phyloP scores from a whole-genome alignment of 2,113 vertebrate genomes.

The Serinus canaria region DNA sequence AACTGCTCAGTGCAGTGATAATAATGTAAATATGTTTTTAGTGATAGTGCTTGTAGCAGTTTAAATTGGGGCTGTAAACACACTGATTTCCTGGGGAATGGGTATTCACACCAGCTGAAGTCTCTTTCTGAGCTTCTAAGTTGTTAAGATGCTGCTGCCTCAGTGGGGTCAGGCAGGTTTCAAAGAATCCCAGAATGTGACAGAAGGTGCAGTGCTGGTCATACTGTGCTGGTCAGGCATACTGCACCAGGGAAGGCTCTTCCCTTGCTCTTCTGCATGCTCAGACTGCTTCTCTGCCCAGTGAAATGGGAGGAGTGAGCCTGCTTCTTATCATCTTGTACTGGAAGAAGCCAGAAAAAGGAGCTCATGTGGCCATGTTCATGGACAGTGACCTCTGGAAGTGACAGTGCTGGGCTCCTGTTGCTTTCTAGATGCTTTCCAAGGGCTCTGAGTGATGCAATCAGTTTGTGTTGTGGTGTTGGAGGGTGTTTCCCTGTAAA shows the following conservation, averaged over 20 bases:
- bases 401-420: not conserved
- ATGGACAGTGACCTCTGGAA: not conserved
- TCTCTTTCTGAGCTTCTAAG: not conserved
- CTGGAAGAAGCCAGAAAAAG: not conserved
- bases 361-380: not conserved
- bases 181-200: not conserved
- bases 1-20: not conserved
- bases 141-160: not conserved
- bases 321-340: not conserved
- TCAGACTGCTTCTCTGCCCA: not conserved
- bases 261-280: not conserved
- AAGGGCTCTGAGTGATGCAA: not conserved
- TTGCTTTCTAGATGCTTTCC: not conserved
- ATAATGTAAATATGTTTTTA: conserved; percentile 1
- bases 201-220: not conserved
- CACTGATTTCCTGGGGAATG: not conserved
- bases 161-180: not conserved
- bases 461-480: not conserved
- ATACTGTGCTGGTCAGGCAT: not conserved
- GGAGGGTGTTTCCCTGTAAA: not conserved
- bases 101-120: not conserved
- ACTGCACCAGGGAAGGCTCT: not conserved
- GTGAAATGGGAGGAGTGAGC: not conserved
- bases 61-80: not conserved
- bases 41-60: not conserved